Conservation (phyloP, 2,888 invertebrate genomes). For the Drosophila algonquin region DNA sequence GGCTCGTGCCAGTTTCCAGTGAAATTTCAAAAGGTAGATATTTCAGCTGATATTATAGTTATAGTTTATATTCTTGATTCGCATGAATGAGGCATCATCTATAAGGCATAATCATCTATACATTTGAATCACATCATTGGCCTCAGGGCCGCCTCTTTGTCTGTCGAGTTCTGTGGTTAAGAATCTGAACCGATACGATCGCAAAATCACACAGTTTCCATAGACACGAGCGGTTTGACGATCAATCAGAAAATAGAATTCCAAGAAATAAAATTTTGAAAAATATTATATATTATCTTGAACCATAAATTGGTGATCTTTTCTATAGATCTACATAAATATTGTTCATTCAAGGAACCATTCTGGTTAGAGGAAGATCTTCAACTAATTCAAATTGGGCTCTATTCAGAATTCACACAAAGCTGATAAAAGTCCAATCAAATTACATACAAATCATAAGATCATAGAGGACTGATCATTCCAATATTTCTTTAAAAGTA, state of each 20-base stretch:
- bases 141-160: neutral
- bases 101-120: neutral
- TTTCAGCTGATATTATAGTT: neutral
- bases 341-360: too few species aligned
- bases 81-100: neutral
- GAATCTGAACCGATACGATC: neutral
- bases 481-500: too few species aligned
- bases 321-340: too few species aligned
- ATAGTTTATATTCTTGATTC: neutral
- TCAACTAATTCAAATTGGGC: too few species aligned
- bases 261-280: too few species aligned
- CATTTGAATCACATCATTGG: neutral
- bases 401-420: too few species aligned
- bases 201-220: neutral
- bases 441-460: too few species aligned
- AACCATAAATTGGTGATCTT: too few species aligned
- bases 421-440: too few species aligned
- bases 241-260: neutral
- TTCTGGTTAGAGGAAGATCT: too few species aligned
- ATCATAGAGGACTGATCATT: too few species aligned
- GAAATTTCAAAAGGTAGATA: neutral
- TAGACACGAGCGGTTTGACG: neutral
- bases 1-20: slow-evolving; percentile 39
- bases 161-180: neutral
- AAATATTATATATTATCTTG: too few species aligned